Evolutionary conservation across 1,140 invertebrate species (phyloP).

Genomic region (Drosophila pallidifrons): DNA sequence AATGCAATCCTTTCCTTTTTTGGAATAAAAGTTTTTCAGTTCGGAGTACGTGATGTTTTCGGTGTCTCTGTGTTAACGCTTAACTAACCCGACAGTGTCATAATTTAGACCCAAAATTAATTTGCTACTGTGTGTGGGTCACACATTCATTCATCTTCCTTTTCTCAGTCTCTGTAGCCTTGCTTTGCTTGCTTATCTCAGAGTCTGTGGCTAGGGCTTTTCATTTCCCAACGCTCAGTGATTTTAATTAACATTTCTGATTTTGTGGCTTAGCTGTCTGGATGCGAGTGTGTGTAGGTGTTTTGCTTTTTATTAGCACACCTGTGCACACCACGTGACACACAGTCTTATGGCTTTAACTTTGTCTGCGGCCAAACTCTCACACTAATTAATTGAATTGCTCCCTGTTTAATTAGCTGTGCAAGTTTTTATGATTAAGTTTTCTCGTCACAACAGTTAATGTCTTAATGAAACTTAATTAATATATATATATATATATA

Average conservation of each 20-base stretch:
- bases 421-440: conserved; percentile 61
- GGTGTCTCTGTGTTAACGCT: conserved; percentile 6
- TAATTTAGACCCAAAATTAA: conserved; percentile 57
- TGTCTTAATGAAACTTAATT: conserved; percentile 60
- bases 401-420: conserved; percentile 72
- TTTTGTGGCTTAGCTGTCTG: conserved; percentile 62
- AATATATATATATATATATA: conserved; percentile 44
- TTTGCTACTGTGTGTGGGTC: conserved; percentile 25
- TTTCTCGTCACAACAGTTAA: conserved; percentile 50
- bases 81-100: conserved; percentile 36
- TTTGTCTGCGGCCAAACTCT: conserved; percentile 41
- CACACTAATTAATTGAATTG: conserved; percentile 73
- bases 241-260: conserved; percentile 84
- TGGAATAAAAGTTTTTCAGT: too few species aligned
- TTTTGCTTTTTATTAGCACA: conserved; percentile 65
- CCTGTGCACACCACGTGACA: conserved; percentile 54
- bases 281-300: conserved; percentile 5
- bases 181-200: neutral
- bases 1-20: neutral
- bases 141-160: conserved; percentile 49
- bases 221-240: conserved; percentile 60
- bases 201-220: conserved; percentile 58
- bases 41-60: neutral
- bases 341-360: conserved; percentile 36
- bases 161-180: neutral